Evolutionary conservation across 1,140 invertebrate species (phyloP).

Genomic region (Solen grandis): DNA sequence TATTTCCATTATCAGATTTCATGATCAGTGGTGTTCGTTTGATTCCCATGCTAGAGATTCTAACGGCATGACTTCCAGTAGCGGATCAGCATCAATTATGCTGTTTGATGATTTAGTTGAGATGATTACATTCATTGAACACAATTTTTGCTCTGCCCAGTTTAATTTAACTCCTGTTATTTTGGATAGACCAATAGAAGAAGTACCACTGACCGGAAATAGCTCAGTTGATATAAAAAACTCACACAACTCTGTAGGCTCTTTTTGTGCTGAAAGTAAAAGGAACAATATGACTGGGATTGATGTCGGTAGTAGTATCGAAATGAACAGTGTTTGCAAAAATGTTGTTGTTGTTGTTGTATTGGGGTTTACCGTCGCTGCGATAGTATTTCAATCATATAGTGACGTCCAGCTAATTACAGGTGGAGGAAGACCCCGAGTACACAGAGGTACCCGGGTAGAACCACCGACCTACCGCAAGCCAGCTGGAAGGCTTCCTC

Average conservation of each 20-base stretch:
- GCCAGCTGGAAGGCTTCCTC: no score
- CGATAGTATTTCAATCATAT: no score
- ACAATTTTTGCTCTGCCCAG: neutral
- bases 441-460: no score
- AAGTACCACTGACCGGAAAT: neutral
- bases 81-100: neutral
- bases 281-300: neutral
- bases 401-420: no score
- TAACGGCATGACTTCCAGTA: neutral
- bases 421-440: no score
- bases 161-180: neutral
- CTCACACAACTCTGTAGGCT: neutral
- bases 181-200: neutral
- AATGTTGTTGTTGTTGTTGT: neutral
- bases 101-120: neutral
- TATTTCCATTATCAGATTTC: no score
- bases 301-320: neutral
- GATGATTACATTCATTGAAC: neutral
- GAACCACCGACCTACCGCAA: no score
- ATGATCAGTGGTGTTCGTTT: neutral
- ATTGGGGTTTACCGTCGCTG: neutral
- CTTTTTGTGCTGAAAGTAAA: neutral
- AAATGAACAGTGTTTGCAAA: neutral
- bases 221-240: neutral
- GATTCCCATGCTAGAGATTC: neutral